Evolutionary conservation across 1,140 invertebrate species (phyloP), one percentile per base, ranked within the genome.

Genomic region (Papilio xuthus): DNA sequence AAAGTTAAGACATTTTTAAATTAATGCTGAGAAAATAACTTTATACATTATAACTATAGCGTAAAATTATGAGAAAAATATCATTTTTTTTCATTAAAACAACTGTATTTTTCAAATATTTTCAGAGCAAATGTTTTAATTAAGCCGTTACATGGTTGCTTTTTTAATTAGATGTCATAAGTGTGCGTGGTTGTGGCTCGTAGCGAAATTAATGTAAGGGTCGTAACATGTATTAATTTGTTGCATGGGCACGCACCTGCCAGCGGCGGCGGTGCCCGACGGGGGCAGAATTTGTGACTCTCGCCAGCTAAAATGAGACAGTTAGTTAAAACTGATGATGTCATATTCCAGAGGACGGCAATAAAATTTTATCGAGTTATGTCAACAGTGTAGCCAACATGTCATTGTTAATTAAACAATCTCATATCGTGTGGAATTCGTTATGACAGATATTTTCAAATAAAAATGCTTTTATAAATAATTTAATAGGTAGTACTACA

Each of bases 121-220:
- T 70, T 41, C 37, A 41, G 32, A 32, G 37, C 18, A 70, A 70
- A 70, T 70, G 32, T 70, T 70, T 70, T 70, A 70, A 70, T 70
- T 70, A 70, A 70, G 42, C 70, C 37, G 70, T 72, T 72, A 72
- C 70, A 72, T 41, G 37, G 32, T 63, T 41, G 28, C 28, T 76
- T 76, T 73, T 73, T 76, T 76, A 76, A 76, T 76, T 76, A 76
- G 50, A 76, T 76, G 47, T 76, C 73, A 75, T 75, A 76, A 60
- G 44, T 28, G 70, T 72, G 70, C 37, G 37, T 72, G 37, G 70
- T 42, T 76, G 37, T 72, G 37, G 70, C 70, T 76, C 73, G 73
- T 56, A 60, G 73, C 50, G 73, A 60, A 76, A 76, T 76, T 76
- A 76, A 60, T 76, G 53, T 56, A 60, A 76, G 73, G 73, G 73